Conservation (phyloP, 1,140 invertebrate species). For the Drosophila triauraria region DNA sequence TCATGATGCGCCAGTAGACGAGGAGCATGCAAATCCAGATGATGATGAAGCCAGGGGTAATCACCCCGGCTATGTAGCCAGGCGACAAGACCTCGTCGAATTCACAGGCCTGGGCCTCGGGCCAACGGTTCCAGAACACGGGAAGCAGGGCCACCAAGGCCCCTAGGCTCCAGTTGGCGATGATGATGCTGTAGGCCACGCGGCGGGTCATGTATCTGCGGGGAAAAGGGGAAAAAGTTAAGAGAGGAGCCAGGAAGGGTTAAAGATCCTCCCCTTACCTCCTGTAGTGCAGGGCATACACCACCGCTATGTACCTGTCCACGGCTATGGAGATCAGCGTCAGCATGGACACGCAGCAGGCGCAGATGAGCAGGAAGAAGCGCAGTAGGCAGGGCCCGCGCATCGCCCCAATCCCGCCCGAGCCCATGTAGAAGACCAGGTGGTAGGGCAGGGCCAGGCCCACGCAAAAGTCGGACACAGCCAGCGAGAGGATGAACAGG, state of each 20-base stretch:
- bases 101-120: constrained; percentile 86
- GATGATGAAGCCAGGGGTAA: constrained; percentile 89
- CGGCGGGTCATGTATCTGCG: constrained; percentile 87
- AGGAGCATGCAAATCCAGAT: constrained; percentile 90
- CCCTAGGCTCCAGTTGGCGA: constrained; percentile 88
- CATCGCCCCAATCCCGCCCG: constrained; percentile 86
- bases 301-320: constrained; percentile 93
- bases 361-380: constrained; percentile 90
- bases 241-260: background rate
- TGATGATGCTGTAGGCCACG: constrained; percentile 87
- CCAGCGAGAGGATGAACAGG: constrained; percentile 90
- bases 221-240: background rate
- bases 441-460: constrained; percentile 91
- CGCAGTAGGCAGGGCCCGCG: constrained; percentile 88
- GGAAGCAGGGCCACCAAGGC: constrained; percentile 88
- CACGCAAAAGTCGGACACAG: constrained; percentile 90
- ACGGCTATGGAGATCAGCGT: constrained; percentile 93
- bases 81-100: constrained; percentile 80
- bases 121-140: constrained; percentile 91
- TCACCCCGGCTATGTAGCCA: constrained; percentile 88
- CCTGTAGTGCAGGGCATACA: constrained; percentile 92
- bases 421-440: constrained; percentile 89
- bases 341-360: constrained; percentile 91
- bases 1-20: constrained; percentile 91
- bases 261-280: constrained; percentile 68